Evolutionary conservation across 2,113 vertebrate species (phyloP).

Genomic region (Meleagris gallopavo): DNA sequence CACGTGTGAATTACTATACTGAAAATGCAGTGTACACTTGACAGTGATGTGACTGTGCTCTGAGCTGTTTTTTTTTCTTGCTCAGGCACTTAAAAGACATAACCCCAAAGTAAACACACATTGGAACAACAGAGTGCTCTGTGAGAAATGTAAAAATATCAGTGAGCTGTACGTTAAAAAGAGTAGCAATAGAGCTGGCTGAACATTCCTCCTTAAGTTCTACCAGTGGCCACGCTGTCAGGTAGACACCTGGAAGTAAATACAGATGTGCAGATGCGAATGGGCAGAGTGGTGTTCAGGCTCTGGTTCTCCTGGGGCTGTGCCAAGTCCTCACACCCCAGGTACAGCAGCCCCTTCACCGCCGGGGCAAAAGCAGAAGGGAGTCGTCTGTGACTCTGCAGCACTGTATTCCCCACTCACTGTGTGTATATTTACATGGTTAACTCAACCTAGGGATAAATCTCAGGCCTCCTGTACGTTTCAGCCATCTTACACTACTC

Average conservation of each 20-base stretch:
- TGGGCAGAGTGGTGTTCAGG: background rate
- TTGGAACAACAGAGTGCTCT: background rate
- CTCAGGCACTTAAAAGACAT: background rate
- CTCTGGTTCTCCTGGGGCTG: background rate
- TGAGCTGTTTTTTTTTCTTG: background rate
- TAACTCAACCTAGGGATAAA: background rate
- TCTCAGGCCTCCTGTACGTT: background rate
- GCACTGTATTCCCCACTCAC: too few species aligned
- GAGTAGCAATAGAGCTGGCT: background rate
- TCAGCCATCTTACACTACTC: background rate
- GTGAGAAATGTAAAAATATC: background rate
- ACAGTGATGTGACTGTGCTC: background rate
- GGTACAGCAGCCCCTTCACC: background rate
- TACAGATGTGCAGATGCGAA: accelerated
- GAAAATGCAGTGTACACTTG: constrained; percentile 29
- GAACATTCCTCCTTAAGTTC: background rate
- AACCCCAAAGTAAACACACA: background rate
- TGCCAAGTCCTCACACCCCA: background rate
- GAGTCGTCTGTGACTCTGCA: background rate
- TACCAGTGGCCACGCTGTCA: background rate
- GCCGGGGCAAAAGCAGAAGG: background rate
- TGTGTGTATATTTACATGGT: background rate
- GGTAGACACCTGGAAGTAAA: background rate
- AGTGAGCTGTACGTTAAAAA: background rate
- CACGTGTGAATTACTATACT: constrained; percentile 8